These are phyloP conservation scores for Abrostola triplasia DNA, from an alignment of 2,888 invertebrate species.

Conservation along the genomic window DNA sequence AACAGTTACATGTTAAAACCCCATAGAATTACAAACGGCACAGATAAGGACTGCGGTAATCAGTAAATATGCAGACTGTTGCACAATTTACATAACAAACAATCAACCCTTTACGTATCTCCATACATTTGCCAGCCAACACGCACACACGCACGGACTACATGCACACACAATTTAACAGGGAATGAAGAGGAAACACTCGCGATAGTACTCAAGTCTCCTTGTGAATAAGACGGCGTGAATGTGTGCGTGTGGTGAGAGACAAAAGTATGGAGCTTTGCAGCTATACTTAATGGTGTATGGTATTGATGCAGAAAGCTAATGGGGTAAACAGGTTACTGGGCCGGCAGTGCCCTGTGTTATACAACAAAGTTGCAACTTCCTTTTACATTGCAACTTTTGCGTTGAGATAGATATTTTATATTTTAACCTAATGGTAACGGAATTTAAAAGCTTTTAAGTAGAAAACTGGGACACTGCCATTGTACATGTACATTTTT, in stretches of 20 bases:
- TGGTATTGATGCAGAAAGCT: slow-evolving; percentile 13
- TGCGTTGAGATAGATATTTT: slow-evolving; percentile 1
- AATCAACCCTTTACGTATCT: background rate
- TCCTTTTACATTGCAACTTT: slow-evolving; percentile 27
- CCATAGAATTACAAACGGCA: slow-evolving; percentile 3
- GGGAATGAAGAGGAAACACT: too few relatives aligned
- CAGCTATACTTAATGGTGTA: background rate
- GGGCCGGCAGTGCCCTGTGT: slow-evolving; percentile 11
- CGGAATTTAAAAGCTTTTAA: slow-evolving; percentile 1
- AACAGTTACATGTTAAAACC: slow-evolving; percentile 1
- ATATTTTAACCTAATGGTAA: background rate
- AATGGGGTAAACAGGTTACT: slow-evolving; percentile 45
- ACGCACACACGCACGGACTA: too few relatives aligned
- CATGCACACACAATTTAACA: too few relatives aligned
- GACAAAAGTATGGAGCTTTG: too few relatives aligned
- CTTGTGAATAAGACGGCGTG: too few relatives aligned
- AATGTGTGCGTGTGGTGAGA: too few relatives aligned
- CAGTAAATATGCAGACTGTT: background rate
- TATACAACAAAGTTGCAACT: slow-evolving; percentile 15
- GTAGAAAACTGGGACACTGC: background rate
- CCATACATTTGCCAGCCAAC: too few relatives aligned
- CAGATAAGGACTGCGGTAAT: slow-evolving; percentile 3
- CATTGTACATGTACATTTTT: background rate
- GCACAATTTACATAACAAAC: slow-evolving; percentile 1
- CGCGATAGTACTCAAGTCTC: too few relatives aligned